Evolutionary conservation across 1,140 invertebrate genomes (phyloP).

Genomic region (Bombus affinis): DNA sequence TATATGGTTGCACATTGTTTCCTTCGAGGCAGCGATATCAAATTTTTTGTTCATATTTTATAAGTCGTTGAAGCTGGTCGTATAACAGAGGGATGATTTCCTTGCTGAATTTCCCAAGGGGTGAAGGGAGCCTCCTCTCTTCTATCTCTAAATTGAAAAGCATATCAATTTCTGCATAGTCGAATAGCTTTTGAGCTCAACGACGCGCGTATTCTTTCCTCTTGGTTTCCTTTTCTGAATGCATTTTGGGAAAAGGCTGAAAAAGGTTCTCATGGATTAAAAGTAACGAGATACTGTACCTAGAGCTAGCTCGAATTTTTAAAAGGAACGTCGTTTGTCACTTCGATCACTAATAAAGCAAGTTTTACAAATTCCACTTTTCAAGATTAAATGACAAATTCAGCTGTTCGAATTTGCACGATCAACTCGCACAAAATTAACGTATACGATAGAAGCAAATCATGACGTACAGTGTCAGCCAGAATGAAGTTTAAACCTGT

Average conservation of each 20-base stretch:
- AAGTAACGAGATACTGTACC: background rate
- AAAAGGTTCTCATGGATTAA: background rate
- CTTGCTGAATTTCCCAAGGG: slow-evolving; percentile 17
- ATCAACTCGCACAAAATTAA: too few relatives aligned
- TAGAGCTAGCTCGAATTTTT: too few relatives aligned
- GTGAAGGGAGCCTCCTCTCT: background rate
- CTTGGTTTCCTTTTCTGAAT: background rate
- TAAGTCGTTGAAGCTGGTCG: background rate
- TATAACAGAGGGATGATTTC: background rate
- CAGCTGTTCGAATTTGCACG: too few relatives aligned
- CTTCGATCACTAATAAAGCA: too few relatives aligned
- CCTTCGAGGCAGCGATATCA: background rate
- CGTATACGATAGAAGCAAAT: too few relatives aligned
- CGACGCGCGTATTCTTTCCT: too few relatives aligned
- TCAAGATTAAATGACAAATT: too few relatives aligned
- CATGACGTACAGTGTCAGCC: too few relatives aligned
- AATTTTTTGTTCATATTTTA: slow-evolving; percentile 7
- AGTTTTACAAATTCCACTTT: too few relatives aligned
- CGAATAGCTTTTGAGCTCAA: background rate
- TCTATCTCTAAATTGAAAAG: background rate
- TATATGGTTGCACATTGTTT: background rate
- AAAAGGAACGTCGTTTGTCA: too few relatives aligned
- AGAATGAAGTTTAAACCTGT: too few relatives aligned
- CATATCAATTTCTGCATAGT: background rate
- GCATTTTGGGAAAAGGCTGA: background rate